phyloP scores from a whole-genome alignment of 2,888 invertebrate species.

The Cotesia congregata region DNA sequence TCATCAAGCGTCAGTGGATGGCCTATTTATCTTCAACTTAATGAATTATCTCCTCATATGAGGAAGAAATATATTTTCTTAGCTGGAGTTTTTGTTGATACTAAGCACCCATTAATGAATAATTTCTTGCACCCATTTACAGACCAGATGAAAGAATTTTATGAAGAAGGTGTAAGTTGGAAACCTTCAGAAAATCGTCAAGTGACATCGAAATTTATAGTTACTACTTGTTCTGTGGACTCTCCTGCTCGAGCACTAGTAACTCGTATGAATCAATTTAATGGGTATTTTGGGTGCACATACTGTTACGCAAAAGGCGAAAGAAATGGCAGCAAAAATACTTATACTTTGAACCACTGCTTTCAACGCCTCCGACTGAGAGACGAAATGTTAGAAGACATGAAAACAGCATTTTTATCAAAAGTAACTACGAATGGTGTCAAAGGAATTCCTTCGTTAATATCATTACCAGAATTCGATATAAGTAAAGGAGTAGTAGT shows the following conservation, averaged over 20 bases:
- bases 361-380: neutral
- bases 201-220: slow-evolving; percentile 30
- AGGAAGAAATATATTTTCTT: slow-evolving; percentile 33
- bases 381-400: neutral
- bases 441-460: neutral
- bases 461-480: slow-evolving; percentile 22
- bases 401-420: neutral
- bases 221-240: slow-evolving; percentile 29
- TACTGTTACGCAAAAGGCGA: slow-evolving; percentile 36
- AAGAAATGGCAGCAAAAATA: neutral
- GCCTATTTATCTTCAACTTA: slow-evolving; percentile 6
- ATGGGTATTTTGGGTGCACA: slow-evolving; percentile 42
- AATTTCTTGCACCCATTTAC: slow-evolving; percentile 18
- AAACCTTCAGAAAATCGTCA: neutral
- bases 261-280: slow-evolving; percentile 41
- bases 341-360: neutral
- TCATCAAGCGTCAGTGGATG: slow-evolving; percentile 22
- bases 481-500: slow-evolving; percentile 18
- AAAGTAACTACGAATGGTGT: neutral
- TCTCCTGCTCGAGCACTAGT: slow-evolving; percentile 36
- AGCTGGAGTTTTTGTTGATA: slow-evolving; percentile 35
- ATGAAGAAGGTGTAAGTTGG: slow-evolving; percentile 29
- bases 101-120: slow-evolving; percentile 31
- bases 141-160: slow-evolving; percentile 22
- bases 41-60: slow-evolving; percentile 8